Conservation (phyloP, 2,888 invertebrate species). For the Plebejus melissa region DNA sequence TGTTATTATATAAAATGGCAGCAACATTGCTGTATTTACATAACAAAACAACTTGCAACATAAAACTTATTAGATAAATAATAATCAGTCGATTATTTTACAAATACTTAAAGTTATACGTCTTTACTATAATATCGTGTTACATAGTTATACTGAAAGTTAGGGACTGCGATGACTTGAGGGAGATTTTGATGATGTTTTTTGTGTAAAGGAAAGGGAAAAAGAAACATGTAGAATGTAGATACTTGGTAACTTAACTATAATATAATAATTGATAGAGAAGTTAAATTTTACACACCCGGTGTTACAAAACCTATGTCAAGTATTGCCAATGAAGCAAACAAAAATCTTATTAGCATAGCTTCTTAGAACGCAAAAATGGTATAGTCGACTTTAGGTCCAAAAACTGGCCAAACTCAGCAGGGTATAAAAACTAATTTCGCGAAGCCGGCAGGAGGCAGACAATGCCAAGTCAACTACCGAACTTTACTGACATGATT, state of each 20-base stretch:
- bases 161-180: too few relatives aligned
- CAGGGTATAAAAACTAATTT: slow-evolving; percentile 15
- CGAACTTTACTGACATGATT: slow-evolving; percentile 1
- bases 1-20: slow-evolving; percentile 29
- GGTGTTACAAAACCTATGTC: background rate
- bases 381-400: background rate
- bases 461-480: background rate
- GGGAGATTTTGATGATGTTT: too few relatives aligned
- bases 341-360: background rate
- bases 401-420: slow-evolving; percentile 4
- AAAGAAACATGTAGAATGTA: too few relatives aligned
- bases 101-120: background rate
- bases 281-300: too few relatives aligned
- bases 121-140: background rate
- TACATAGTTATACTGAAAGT: too few relatives aligned
- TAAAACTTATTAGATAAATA: slow-evolving; percentile 17
- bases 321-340: background rate
- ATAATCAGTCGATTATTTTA: slow-evolving; percentile 2
- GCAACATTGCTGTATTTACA: slow-evolving; percentile 29
- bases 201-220: too few relatives aligned
- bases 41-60: slow-evolving; percentile 25
- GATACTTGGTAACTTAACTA: too few relatives aligned
- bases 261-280: too few relatives aligned
- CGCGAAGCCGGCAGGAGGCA: slow-evolving; percentile 10
- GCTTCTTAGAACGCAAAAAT: background rate